These are phyloP conservation scores for Chaetops frenatus DNA, from an alignment of 2,113 vertebrate genomes.

Conservation along the genomic window DNA sequence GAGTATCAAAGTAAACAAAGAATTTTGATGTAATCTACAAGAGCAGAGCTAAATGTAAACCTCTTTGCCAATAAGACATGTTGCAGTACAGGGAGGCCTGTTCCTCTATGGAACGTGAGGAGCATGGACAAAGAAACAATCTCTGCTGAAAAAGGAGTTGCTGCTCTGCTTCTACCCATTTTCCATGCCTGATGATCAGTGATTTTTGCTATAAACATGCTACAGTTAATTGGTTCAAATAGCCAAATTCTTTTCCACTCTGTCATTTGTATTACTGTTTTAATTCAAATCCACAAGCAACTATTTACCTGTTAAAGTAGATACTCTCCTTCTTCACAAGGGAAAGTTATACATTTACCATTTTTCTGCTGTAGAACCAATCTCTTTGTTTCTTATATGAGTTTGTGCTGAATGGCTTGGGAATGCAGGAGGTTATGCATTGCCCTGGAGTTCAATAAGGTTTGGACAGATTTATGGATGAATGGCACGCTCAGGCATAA, in stretches of 20 bases:
- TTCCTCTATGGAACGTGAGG: not conserved
- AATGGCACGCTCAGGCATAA: slow-evolving; percentile 45
- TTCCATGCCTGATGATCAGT: not conserved
- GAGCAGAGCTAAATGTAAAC: not conserved
- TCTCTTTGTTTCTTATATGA: not conserved
- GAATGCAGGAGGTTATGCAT: slow-evolving; percentile 39
- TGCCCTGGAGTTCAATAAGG: slow-evolving; percentile 31
- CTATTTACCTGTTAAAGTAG: not conserved
- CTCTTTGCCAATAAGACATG: not conserved
- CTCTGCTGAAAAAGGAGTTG: not conserved
- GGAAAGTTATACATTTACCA: not conserved
- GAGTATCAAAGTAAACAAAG: not conserved
- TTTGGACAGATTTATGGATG: slow-evolving; percentile 56
- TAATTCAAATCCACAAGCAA: not conserved
- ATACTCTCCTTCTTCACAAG: not conserved
- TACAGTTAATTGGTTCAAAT: not conserved
- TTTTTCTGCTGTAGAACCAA: not conserved
- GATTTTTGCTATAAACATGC: not conserved
- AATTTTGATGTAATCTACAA: not conserved
- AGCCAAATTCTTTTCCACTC: not conserved
- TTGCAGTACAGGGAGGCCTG: not conserved
- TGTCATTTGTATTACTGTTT: not conserved
- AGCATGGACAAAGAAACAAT: not conserved
- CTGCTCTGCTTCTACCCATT: not conserved
- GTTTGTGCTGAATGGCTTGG: not conserved